Base-by-base conservation (phyloP, 2,888 invertebrate species). In the Xestoiulus laeticollis region DNA sequence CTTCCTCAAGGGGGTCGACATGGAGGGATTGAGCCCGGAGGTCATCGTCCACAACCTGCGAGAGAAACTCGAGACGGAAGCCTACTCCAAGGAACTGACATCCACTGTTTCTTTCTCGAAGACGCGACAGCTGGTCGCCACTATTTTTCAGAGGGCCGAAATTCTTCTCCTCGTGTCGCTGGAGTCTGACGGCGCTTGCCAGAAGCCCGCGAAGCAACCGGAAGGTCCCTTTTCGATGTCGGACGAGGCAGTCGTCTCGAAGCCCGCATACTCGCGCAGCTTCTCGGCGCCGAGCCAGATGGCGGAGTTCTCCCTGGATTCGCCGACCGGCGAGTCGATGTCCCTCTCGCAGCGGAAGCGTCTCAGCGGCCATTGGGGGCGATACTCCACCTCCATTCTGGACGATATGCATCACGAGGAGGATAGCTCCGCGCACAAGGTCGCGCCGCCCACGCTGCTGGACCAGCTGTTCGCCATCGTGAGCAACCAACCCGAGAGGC, bases 401-500 rank as follows among this genome's bases (percentile, higher is more conserved):
- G 87, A 85, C 32, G 87, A 88, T 30, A 84, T 59, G 22, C 53
- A 30, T 2, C 38, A 68, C 32, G 48, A 78, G 26, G 87, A 88
- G 0, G 26, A 19, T 10, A 30, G 30, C 48, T 22, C 44, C 48
- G 19, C 16, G 44, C 14, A 90, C 14, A 22, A 90, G 48, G 91
- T 91, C 59, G 89, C 89, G 44, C 90, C 91, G 5, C 90, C 91
- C 4, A 89, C 90, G 22, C 90, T 92, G 12, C 90, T 92, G 48
- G 91, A 92, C 86, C 92, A 92, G 88, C 90, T 92, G n/a, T 92
- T 91, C 90, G 90, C 90, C 1, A 92, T 92, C 88, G 91, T 92
- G 68, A 92, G 92, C 44, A 91, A 91, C 90, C 90, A 91, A 87
- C 92, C 92, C 26, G 91, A 91, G 89, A 91, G 91, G 87, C 89